Conservation (phyloP, 2,113 vertebrate species). For the Larimichthys polyactis region DNA sequence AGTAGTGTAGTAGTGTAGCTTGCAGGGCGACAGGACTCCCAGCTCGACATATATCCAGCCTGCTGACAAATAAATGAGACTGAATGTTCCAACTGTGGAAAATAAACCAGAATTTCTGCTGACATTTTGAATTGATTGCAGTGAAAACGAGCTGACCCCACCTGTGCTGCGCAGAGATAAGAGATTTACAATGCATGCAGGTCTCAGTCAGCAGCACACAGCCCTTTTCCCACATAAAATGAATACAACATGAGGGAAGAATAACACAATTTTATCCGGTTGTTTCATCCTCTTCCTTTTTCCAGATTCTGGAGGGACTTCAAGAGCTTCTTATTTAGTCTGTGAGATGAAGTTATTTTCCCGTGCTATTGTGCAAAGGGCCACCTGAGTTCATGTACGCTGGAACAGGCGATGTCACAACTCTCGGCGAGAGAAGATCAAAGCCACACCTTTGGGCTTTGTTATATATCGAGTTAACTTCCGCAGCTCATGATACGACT, state of each 20-base stretch:
- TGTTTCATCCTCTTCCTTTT: constrained; percentile 47
- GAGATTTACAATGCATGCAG: constrained; percentile 49
- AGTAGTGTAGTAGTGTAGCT: constrained; percentile 13
- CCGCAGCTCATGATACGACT: constrained; percentile 31
- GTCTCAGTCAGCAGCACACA: constrained; percentile 36
- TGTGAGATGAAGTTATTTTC: constrained; percentile 55
- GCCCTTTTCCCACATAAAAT: constrained; percentile 53
- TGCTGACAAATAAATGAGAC: constrained; percentile 65
- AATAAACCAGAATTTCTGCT: constrained; percentile 65
- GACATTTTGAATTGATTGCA: constrained; percentile 66
- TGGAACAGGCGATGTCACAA: constrained; percentile 38
- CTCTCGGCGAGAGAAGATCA: constrained; percentile 66
- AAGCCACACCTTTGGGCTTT: constrained; percentile 73
- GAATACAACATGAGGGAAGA: constrained; percentile 49
- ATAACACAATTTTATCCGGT: constrained; percentile 49
- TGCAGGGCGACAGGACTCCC: constrained; percentile 34
- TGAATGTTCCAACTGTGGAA: constrained; percentile 57
- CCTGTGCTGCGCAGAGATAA: constrained; percentile 66
- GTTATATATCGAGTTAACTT: constrained; percentile 66
- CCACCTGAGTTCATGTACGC: constrained; percentile 46
- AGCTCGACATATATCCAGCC: constrained; percentile 45
- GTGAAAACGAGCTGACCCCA: constrained; percentile 57
- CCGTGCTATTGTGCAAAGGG: constrained; percentile 32
- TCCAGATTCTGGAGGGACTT: constrained; percentile 57
- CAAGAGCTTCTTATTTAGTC: constrained; percentile 48